phyloP scores from a whole-genome alignment of 2,797 vertebrate genomes.

The Pogonophryne albipinna region DNA sequence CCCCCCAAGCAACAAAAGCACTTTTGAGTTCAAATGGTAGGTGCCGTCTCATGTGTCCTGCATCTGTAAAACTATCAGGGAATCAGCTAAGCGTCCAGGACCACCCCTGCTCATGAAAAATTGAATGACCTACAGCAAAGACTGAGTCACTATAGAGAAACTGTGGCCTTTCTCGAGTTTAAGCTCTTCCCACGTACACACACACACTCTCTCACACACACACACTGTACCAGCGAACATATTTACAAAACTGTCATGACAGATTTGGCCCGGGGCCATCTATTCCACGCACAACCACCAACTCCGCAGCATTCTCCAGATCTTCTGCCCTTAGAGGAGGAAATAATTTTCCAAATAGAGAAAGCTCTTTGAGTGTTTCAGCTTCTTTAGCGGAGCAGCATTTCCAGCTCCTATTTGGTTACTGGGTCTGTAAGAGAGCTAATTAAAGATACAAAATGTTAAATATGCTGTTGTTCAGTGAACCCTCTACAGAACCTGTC shows the following conservation, averaged over 20 bases:
- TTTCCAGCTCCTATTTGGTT: slow-evolving; percentile 19
- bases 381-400: slow-evolving; percentile 21
- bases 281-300: slow-evolving; percentile 56
- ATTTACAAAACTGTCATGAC: slow-evolving; percentile 54
- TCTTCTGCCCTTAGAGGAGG: slow-evolving; percentile 39
- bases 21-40: neutral
- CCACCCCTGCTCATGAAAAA: slow-evolving; percentile 56
- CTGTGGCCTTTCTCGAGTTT: slow-evolving; percentile 66
- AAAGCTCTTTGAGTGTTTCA: slow-evolving; percentile 25
- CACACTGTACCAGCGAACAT: slow-evolving; percentile 4
- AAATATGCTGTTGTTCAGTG: slow-evolving; percentile 22
- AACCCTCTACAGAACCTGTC: neutral
- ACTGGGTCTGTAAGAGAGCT: neutral
- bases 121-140: slow-evolving; percentile 58
- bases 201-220: slow-evolving; percentile 29
- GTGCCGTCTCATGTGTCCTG: slow-evolving; percentile 8
- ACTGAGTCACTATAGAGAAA: slow-evolving; percentile 65
- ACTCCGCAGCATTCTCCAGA: slow-evolving; percentile 55
- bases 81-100: slow-evolving; percentile 36
- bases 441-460: slow-evolving; percentile 28
- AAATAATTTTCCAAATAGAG: slow-evolving; percentile 21
- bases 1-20: neutral
- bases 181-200: slow-evolving; percentile 61
- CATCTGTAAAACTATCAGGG: slow-evolving; percentile 24
- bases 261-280: slow-evolving; percentile 58